These are phyloP conservation scores for Aricia agestis DNA, from an alignment of 1,140 invertebrate genomes.

Conservation along the genomic window DNA sequence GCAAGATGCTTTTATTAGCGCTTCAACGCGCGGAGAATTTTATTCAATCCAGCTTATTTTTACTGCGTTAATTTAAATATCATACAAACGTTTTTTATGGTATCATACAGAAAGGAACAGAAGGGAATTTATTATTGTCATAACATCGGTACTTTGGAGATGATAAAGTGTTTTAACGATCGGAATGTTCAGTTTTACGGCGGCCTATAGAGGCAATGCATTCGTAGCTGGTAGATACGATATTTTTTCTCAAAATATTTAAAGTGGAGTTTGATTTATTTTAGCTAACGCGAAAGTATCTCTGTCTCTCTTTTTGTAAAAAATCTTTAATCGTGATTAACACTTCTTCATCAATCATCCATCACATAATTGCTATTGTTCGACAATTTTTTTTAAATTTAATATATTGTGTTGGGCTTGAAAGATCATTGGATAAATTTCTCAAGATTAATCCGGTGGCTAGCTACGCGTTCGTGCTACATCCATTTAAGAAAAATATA, in stretches of 20 bases:
- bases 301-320: too few relatives aligned
- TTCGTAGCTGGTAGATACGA: neutral
- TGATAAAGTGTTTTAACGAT: constrained; percentile 45
- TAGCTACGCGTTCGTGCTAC: neutral
- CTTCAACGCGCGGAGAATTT: neutral
- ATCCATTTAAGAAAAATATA: neutral
- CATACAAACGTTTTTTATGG: constrained; percentile 44
- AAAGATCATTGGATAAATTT: too few relatives aligned
- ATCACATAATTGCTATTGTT: too few relatives aligned
- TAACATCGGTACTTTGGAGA: constrained; percentile 42
- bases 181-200: constrained; percentile 39
- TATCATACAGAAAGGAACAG: constrained; percentile 37
- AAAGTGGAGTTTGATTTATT: too few relatives aligned
- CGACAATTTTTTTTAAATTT: too few relatives aligned
- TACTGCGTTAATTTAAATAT: constrained; percentile 45
- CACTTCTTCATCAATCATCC: too few relatives aligned
- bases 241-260: too few relatives aligned
- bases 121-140: constrained; percentile 47
- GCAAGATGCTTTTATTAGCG: neutral
- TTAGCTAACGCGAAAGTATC: too few relatives aligned
- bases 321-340: too few relatives aligned
- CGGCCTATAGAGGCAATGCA: constrained; percentile 22
- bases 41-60: constrained; percentile 22
- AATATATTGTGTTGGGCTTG: too few relatives aligned
- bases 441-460: too few relatives aligned